phyloP scores from a whole-genome alignment of 2,888 invertebrate species.

The Pterostichus madidus region DNA sequence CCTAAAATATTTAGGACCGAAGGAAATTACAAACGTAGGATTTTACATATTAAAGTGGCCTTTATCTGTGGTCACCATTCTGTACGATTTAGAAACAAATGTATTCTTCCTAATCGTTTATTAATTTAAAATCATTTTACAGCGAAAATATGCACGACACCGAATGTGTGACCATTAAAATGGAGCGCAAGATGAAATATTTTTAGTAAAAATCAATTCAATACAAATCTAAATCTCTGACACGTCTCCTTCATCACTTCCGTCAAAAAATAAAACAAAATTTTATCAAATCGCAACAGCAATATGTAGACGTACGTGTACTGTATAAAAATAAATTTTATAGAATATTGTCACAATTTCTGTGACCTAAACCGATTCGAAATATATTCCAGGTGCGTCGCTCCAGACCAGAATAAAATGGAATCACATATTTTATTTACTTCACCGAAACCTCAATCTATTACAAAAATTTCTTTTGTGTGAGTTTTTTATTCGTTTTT shows the following conservation, averaged over 20 bases:
- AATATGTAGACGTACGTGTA: constrained; percentile 44
- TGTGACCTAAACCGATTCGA: constrained; percentile 22
- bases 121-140: too few species aligned
- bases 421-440: constrained; percentile 33
- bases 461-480: background rate
- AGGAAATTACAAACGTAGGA: too few species aligned
- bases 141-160: too few species aligned
- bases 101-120: too few species aligned
- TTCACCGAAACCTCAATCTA: constrained; percentile 20
- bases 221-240: background rate
- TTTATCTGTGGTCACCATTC: too few species aligned
- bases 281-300: constrained; percentile 29
- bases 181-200: background rate
- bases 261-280: constrained; percentile 19
- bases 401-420: constrained; percentile 35
- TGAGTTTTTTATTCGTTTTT: too few species aligned
- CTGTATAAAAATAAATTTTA: constrained; percentile 51
- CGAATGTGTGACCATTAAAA: too few species aligned
- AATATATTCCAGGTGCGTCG: constrained; percentile 36
- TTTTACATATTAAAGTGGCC: too few species aligned
- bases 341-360: constrained; percentile 36
- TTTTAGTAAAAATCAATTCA: background rate
- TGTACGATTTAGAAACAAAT: too few species aligned
- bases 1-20: too few species aligned
- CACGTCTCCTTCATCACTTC: constrained; percentile 33